Conservation (phyloP, 2,797 vertebrate genomes). For the Pelochelys cantorii region DNA sequence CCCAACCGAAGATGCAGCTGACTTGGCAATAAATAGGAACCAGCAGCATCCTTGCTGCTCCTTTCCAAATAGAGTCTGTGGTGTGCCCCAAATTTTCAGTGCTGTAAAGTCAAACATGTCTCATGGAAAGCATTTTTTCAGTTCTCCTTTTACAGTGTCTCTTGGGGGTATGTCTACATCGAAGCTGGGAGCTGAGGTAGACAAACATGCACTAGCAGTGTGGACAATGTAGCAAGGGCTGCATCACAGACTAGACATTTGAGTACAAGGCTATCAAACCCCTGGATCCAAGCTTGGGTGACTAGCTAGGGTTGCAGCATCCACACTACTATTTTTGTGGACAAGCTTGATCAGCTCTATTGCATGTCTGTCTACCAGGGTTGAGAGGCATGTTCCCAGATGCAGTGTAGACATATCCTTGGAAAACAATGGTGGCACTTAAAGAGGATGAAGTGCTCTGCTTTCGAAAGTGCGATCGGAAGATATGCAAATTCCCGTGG, state of each 20-base stretch:
- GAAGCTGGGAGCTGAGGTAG: background rate
- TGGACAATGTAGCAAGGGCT: too few relatives aligned
- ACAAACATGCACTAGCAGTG: too few relatives aligned
- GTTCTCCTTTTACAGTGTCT: background rate
- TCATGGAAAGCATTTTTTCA: background rate
- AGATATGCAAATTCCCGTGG: too few relatives aligned
- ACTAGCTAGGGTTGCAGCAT: background rate
- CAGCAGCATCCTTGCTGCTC: background rate
- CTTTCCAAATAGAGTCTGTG: background rate
- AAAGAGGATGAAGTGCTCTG: background rate
- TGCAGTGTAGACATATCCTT: background rate
- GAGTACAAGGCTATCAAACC: background rate
- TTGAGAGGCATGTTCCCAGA: background rate
- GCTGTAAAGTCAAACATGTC: background rate
- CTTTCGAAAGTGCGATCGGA: too few relatives aligned
- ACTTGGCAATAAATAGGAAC: background rate
- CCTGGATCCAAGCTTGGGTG: background rate
- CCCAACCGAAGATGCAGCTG: background rate
- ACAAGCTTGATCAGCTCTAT: background rate
- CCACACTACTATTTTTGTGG: background rate
- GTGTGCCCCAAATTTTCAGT: background rate
- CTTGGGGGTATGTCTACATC: too few relatives aligned
- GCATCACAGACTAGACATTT: too few relatives aligned
- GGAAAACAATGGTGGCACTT: background rate
- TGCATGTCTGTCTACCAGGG: background rate